Evolutionary conservation across 2,797 vertebrate species (phyloP), one percentile per base, ranked within the genome.

Genomic region (Dermochelys coriacea): DNA sequence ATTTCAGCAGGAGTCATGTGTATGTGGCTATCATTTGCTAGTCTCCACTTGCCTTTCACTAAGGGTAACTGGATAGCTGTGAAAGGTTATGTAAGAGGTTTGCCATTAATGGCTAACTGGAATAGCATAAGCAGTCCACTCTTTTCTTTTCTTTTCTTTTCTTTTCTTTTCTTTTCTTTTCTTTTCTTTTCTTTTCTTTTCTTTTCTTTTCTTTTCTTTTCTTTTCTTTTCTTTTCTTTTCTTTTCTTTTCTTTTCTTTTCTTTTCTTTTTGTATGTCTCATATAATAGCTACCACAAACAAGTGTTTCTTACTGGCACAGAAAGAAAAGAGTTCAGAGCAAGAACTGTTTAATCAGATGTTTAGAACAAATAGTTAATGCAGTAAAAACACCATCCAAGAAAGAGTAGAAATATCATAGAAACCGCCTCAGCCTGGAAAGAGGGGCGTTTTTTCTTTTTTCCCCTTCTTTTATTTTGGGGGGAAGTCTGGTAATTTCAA

Each of bases 301-400:
- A 95, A 96, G 80, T 71, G 86, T 95, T 85, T 95, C 94, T 95
- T 85, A 96, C 91, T 95, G 90, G 93, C 93, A 97, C 97, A 98
- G 97, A 98, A 98, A 98, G 97, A 98, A 98, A 98, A 97, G 97
- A 97, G 96, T 95, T 97, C 96, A 97, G 96, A 98, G 96, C 84
- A 86, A 96, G 93, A 97, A 93, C 89, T 94, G 71, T 94, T 97
- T 93, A 89, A 93, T 95, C 71, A 59, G 82, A 96, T 61, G 94
- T 80, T 86, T 90, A 94, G 96, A 95, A 96, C 80, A 94, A 97
- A 97, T 93, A 95, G 95, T 94, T 94, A 96, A 97, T 96, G 95
- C 93, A 94, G 93, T 96, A 92, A 98, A 98, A 98, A 97, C 98
- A 98, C 97, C 97, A 97, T 96, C 93, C 93, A 96, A 94, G 93